Conservation (phyloP, 2,113 vertebrate genomes). For the Stictonetta naevosa region DNA sequence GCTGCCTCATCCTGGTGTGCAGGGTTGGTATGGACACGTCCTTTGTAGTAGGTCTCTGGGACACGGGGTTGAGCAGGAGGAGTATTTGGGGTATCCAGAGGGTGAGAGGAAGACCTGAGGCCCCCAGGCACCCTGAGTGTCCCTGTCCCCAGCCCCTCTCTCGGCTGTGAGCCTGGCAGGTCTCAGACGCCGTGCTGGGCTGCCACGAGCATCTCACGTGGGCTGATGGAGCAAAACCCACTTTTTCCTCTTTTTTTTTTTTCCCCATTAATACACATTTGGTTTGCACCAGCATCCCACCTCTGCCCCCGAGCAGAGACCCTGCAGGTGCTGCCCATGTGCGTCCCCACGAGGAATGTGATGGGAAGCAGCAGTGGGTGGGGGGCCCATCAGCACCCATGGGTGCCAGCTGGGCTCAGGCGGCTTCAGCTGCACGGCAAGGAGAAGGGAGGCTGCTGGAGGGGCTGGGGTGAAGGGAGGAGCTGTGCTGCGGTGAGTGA, state of each 20-base stretch:
- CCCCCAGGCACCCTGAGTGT: not conserved
- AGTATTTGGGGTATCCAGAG: not conserved
- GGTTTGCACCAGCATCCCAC: not conserved
- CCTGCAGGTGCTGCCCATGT: not conserved
- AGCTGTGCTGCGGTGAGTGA: conserved; percentile 12
- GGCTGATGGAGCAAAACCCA: not conserved
- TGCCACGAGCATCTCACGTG: not conserved
- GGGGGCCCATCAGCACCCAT: not conserved
- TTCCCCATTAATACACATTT: not conserved
- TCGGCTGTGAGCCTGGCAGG: not conserved
- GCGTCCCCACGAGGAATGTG: not conserved
- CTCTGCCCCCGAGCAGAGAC: not conserved
- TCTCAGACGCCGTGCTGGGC: accelerated
- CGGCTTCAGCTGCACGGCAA: accelerated
- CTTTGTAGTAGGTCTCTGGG: not conserved
- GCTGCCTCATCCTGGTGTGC: not conserved
- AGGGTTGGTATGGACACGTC: not conserved
- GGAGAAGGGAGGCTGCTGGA: not conserved
- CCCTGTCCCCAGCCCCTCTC: not conserved
- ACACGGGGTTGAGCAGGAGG: not conserved
- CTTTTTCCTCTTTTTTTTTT: not conserved
- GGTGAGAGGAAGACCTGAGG: not conserved
- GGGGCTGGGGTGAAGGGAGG: not conserved
- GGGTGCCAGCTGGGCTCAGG: not conserved
- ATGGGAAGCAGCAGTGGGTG: not conserved